A percentile compares a stretch with the other conserved stretches of the same genome.
phyloP scores from a whole-genome alignment of 2,113 vertebrate genomes.

The Aramus guarauna region DNA sequence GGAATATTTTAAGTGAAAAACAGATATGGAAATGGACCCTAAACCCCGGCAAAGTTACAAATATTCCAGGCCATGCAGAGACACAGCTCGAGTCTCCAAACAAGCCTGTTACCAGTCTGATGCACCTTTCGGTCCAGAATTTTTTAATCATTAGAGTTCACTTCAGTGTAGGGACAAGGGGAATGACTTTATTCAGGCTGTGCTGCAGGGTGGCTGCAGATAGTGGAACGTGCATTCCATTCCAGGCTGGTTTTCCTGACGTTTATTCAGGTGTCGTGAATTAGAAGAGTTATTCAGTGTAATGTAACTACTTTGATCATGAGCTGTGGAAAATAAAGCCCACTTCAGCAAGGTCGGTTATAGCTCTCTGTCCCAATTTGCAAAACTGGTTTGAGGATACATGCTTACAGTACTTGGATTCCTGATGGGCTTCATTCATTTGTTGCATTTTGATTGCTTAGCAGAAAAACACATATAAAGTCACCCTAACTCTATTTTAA shows the following conservation, averaged over 20 bases:
- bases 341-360: not conserved
- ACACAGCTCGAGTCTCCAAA: not conserved
- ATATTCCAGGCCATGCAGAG: not conserved
- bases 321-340: constrained; percentile 3
- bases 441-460: not conserved
- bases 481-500: not conserved
- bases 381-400: not conserved
- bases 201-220: not conserved
- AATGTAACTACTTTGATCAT: not conserved
- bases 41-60: not conserved
- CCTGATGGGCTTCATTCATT: not conserved
- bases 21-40: not conserved
- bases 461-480: not conserved
- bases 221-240: not conserved
- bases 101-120: not conserved
- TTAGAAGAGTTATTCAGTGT: not conserved
- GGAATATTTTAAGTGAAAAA: not conserved
- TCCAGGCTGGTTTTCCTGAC: not conserved
- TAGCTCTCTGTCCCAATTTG: not conserved
- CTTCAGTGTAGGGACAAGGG: not conserved
- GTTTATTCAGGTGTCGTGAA: not conserved
- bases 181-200: not conserved
- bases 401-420: not conserved
- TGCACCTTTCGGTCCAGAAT: not conserved
- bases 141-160: not conserved